Conservation (phyloP, 1,140 invertebrate species). For the Lanistes nyassanus region DNA sequence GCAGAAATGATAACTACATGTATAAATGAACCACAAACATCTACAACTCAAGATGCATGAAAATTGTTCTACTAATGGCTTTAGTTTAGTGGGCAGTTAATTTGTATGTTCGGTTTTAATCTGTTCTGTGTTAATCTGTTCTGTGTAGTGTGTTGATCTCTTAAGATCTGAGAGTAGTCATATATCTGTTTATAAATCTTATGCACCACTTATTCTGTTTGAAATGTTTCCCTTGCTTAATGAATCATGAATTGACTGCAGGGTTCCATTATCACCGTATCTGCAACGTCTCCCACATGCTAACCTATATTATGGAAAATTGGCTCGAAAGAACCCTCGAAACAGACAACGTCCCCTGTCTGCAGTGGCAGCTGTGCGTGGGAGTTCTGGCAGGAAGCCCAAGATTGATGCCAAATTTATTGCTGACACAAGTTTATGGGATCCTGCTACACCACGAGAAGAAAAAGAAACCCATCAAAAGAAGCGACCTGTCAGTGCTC, state of each 20-base stretch:
- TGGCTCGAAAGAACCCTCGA: constrained; percentile 18
- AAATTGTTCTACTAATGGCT: too few species aligned
- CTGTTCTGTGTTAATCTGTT: not conserved
- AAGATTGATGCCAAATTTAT: constrained; percentile 66
- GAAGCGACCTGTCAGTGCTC: constrained; percentile 15
- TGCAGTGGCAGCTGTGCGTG: constrained; percentile 28
- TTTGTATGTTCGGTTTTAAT: too few species aligned
- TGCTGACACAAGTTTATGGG: constrained; percentile 59
- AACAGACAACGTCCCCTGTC: constrained; percentile 45
- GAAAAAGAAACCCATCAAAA: constrained; percentile 39
- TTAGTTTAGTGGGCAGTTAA: too few species aligned
- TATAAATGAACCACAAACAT: too few species aligned
- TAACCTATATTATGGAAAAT: constrained; percentile 36
- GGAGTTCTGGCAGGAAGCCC: constrained; percentile 46
- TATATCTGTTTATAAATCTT: not conserved
- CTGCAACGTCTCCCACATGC: constrained; percentile 56
- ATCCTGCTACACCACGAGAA: constrained; percentile 58
- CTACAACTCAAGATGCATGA: too few species aligned
- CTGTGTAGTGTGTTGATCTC: not conserved
- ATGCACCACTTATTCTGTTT: not conserved
- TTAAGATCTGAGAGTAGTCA: not conserved
- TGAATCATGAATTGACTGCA: constrained; percentile 15
- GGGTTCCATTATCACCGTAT: constrained; percentile 56
- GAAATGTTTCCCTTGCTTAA: not conserved
- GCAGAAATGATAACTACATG: too few species aligned